Evolutionary conservation across 2,888 invertebrate species (phyloP), one percentile per base, ranked within the genome.

Genomic region (Heliconius erato): DNA sequence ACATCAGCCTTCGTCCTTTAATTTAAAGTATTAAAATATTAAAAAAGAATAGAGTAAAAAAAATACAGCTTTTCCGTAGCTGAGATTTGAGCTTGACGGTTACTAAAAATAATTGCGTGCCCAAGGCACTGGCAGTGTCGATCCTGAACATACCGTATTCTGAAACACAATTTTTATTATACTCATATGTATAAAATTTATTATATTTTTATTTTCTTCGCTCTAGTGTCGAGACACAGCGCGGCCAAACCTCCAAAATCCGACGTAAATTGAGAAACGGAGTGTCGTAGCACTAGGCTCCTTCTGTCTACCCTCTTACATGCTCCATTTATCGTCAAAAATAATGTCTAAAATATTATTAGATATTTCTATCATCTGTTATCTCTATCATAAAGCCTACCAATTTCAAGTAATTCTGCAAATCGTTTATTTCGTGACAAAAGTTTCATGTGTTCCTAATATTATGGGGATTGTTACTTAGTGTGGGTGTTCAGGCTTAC

Each of bases 401-500:
- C 28, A 81, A 77, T 69, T 63, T 81, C 28, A 77, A 77, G 32
- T 69, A 81, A 78, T 81, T 78, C 81, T 81, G 63, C 63, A 76
- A 71, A 78, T 14, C 28, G 67, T 67, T 59, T 63, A 44, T 59
- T 44, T 81, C 77, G 81, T 81, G 77, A 77, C 71, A 72, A 71
- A 49, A 54, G 71, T 77, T 81, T 78, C 77, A 71, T 77, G 71
- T 80, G 68, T 44, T 81, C 44, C 77, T 81, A 77, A 81, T 71
- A 49, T 44, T 32, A 32, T 71, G 69, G 81, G 71, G 81, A 49
- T 76, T 35, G 59, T 76, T n/a, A 67, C 28, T 32, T 26, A 44
- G 44, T 63, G 77, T 71, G 74, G 74, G 65, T 59, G 5, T 59
- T 40, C 65, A 16, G 19, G 67, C 67, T 68, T 81, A 77, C 63